Evolutionary conservation across 2,888 invertebrate species (phyloP), one percentile per base, ranked within the genome.

Genomic region (Hypomecis punctinalis): DNA sequence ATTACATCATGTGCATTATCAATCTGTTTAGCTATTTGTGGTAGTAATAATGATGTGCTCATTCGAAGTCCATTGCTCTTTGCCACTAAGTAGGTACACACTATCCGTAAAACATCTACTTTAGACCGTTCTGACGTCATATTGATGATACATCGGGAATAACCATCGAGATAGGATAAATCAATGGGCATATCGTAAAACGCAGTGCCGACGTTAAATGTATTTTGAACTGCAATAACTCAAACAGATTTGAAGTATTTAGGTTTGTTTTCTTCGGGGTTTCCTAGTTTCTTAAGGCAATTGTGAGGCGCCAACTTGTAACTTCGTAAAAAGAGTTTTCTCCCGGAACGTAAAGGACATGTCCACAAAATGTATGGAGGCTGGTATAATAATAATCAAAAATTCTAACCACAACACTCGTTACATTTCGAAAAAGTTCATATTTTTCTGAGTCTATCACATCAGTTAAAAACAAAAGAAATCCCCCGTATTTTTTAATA

Each of bases 111-210:
- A 56, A 6, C 39, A 40, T 56, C 56, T 35, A 56, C 46, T 47
- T 56, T 55, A 37, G 45, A 46, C 55, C 11, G n/a, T 55, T 13
- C 7, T 56, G 56, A 56, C 56, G 56, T 56, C 56, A 42, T 40
- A 47, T 5, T 9, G 55, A 46, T 46, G 37, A 56, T 56, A 46
- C 55, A 56, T 56, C 46, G 46, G 37, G 11, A 37, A 5, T 37
- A 55, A 37, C 51, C 23, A 23, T 23, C 23, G 23, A 1, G 23
- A 23, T 23, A 23, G 23, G 23, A 23, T 23, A 23, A 23, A 23
- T 23, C 23, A 23, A 23, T 23, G 23, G 23, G 23, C 23, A 23
- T 23, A 37, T 10, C 40, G 40, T 52, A 52, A 42, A 52, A 11
- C 52, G 52, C 42, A 52, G 40, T 52, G 36, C 40, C 40, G 40